Conservation (phyloP, 2,888 invertebrate genomes). For the Altica lythri region DNA sequence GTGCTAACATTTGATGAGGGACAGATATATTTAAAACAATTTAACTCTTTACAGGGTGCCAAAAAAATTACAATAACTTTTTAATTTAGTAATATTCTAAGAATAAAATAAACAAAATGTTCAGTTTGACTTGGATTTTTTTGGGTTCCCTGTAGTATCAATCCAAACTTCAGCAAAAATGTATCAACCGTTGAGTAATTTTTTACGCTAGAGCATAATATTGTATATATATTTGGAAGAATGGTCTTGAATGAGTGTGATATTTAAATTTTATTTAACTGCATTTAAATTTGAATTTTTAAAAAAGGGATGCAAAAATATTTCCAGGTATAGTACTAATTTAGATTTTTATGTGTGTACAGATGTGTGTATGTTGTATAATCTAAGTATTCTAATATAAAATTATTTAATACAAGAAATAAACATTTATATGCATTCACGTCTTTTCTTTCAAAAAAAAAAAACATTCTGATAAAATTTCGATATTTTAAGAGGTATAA, state of each 20-base stretch:
- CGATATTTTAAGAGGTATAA: too few relatives aligned
- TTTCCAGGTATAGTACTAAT: conserved; percentile 39
- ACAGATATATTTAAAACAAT: conserved; percentile 39
- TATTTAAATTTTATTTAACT: conserved; percentile 30
- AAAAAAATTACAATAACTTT: conserved; percentile 11
- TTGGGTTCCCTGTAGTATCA: conserved; percentile 24
- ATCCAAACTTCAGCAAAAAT: conserved; percentile 29
- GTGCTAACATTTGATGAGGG: conserved; percentile 34
- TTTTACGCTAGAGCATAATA: conserved; percentile 41
- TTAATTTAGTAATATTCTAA: conserved; percentile 4
- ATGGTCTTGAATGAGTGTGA: conserved; percentile 34
- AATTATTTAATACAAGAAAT: conserved; percentile 38
- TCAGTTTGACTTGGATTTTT: conserved; percentile 7
- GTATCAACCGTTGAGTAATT: conserved; percentile 29
- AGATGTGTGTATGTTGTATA: conserved; percentile 39
- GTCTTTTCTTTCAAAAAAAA: too few relatives aligned
- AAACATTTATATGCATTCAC: conserved; percentile 41
- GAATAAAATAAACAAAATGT: background rate
- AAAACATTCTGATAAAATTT: too few relatives aligned
- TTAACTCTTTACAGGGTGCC: conserved; percentile 20
- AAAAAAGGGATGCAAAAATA: conserved; percentile 17
- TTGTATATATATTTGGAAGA: conserved; percentile 39
- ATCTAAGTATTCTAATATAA: conserved; percentile 38
- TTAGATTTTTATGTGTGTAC: conserved; percentile 33
- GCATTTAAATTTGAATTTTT: conserved; percentile 33